These are phyloP conservation scores for Portunus trituberculatus DNA, from an alignment of 1,140 invertebrate genomes.

Conservation along the genomic window DNA sequence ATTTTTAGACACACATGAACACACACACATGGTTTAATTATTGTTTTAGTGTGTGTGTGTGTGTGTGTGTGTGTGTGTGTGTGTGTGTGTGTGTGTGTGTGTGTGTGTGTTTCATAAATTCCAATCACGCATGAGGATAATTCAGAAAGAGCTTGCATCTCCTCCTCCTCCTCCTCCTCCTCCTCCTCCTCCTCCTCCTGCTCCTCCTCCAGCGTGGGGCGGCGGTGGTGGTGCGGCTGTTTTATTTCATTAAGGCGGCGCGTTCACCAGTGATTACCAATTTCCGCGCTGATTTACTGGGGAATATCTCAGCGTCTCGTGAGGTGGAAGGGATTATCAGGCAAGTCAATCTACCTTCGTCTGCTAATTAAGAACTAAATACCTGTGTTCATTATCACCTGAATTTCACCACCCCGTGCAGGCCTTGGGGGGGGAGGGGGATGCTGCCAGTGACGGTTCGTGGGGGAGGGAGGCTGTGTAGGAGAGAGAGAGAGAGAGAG, in stretches of 20 bases:
- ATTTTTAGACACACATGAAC: too few relatives aligned
- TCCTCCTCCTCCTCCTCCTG: too few relatives aligned
- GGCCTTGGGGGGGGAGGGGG: neutral
- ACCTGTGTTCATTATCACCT: neutral
- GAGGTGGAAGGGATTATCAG: too few relatives aligned
- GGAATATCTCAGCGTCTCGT: neutral
- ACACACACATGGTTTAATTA: too few relatives aligned
- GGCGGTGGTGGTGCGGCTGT: too few relatives aligned
- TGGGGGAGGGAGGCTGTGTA: neutral
- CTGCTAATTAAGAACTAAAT: neutral
- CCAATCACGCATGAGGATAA: too few relatives aligned
- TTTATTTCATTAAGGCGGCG: neutral
- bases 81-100: too few relatives aligned
- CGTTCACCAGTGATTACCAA: neutral
- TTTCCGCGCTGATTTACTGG: neutral
- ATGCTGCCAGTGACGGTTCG: neutral
- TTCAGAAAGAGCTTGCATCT: too few relatives aligned
- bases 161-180: too few relatives aligned
- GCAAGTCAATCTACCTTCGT: neutral
- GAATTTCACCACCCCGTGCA: neutral
- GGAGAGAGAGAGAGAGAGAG: slow-evolving; percentile 40
- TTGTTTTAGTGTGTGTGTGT: neutral
- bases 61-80: neutral
- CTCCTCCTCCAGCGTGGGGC: neutral
- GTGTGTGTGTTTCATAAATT: too few relatives aligned